phyloP scores from a whole-genome alignment of 1,140 invertebrate species.

The Drosophila bifasciata region DNA sequence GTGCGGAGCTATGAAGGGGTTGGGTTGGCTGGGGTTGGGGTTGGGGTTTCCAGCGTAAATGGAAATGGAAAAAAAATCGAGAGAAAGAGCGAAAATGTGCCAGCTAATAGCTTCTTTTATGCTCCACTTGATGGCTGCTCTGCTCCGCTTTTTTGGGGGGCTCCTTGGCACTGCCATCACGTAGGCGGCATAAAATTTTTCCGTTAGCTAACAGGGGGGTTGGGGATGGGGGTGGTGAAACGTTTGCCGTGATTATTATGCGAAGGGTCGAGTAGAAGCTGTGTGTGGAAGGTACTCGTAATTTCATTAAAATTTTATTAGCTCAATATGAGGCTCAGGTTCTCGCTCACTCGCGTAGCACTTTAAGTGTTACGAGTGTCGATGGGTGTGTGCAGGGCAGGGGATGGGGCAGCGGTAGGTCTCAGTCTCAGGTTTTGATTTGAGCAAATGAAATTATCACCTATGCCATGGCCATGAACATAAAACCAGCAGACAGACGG shows the following conservation, averaged over 20 bases:
- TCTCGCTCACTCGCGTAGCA: too few relatives aligned
- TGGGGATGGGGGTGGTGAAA: not conserved
- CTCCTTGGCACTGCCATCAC: slow-evolving; percentile 39
- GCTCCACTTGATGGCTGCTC: slow-evolving; percentile 56
- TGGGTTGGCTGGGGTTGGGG: too few relatives aligned
- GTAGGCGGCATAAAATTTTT: slow-evolving; percentile 71
- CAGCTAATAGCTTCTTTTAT: slow-evolving; percentile 77
- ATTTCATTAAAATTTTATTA: slow-evolving; percentile 83
- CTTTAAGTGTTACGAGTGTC: too few relatives aligned
- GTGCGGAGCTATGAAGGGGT: slow-evolving; percentile 46
- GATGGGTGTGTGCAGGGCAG: slow-evolving; percentile 5
- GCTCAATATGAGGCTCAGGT: slow-evolving; percentile 59
- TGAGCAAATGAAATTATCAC: slow-evolving; percentile 80
- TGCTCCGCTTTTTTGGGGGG: slow-evolving; percentile 6
- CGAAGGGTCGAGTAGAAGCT: slow-evolving; percentile 62
- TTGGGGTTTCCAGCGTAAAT: not conserved
- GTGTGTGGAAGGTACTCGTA: slow-evolving; percentile 46
- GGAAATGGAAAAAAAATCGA: slow-evolving; percentile 37
- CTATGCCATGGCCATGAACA: slow-evolving; percentile 65
- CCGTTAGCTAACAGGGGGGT: not conserved
- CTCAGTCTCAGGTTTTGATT: slow-evolving; percentile 46
- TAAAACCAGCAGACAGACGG: slow-evolving; percentile 36
- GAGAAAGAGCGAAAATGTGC: too few relatives aligned
- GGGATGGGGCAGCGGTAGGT: not conserved
- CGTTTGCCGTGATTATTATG: slow-evolving; percentile 71